Evolutionary conservation across 2,888 invertebrate species (phyloP).

Genomic region (Drosophila prolongata): DNA sequence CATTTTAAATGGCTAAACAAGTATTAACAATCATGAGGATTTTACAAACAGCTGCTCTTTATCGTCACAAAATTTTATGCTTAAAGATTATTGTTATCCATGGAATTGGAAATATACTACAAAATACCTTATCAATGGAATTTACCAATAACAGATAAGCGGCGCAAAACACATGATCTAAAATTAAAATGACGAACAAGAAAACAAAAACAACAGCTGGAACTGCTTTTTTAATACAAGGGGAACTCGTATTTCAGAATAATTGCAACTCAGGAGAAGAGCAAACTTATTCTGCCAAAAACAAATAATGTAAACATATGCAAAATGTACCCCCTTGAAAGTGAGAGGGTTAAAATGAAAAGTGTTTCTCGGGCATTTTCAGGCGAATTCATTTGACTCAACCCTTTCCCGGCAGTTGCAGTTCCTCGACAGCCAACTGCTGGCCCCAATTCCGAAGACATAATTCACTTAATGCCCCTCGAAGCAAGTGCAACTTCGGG

Average conservation of each 20-base stretch:
- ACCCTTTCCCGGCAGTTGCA: neutral
- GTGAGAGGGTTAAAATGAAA: neutral
- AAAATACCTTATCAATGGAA: no score
- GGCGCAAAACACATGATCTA: no score
- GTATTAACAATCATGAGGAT: no score
- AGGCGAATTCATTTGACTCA: neutral
- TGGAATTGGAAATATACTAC: no score
- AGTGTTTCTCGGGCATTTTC: neutral
- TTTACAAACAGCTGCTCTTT: no score
- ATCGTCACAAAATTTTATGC: no score
- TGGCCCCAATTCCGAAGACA: constrained; percentile 27
- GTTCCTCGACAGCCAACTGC: neutral
- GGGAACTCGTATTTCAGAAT: neutral
- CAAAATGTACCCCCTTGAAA: neutral
- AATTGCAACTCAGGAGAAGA: neutral
- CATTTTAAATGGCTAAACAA: no score
- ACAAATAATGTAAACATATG: neutral
- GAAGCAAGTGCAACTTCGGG: constrained; percentile 28
- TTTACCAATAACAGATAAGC: no score
- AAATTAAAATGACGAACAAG: no score
- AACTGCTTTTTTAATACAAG: no score
- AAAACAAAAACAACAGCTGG: no score
- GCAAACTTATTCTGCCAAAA: neutral
- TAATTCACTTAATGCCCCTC: constrained; percentile 37
- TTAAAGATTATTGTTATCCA: no score